Evolutionary conservation across 2,113 vertebrate genomes (phyloP), one percentile per base, ranked within the genome.

Genomic region (Dendrocopos noguchii): DNA sequence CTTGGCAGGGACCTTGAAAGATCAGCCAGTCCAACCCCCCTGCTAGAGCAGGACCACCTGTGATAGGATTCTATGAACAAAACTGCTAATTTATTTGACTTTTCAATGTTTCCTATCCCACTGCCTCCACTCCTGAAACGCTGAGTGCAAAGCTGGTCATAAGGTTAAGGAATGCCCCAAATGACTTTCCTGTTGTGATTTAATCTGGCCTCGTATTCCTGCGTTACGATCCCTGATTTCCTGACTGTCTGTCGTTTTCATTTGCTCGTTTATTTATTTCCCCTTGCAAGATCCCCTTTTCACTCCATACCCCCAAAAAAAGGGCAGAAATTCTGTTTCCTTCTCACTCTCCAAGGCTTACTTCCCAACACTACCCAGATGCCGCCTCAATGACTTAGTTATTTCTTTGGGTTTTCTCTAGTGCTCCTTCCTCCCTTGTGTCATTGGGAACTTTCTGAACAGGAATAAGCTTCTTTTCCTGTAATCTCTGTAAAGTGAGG

Each of bases 401-500:
- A 20, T 91, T 76, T 81, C 66, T 72, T 72, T 83, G 79, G 18
- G 34, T 63, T 83, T 90, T 89, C 46, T 90, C 29, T 70, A 65
- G 44, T 47, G 59, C 22, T 81, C 17, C 79, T 80, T 91, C 52
- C 6, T 89, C 72, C 76, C 39, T 67, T 59, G 63, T 82, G 60
- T 91, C 76, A 64, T 18, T 55, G 71, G 59, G 72, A 80, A 70
- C 65, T 84, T 78, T 56, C 57, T 66, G 64, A 94, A 33, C 63
- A 87, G 87, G 53, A 80, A 33, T 80, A 64, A 87, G 63, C 42
- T 3, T 84, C 10, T 21, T 95, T 95, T 55, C 42, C 47, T 76
- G 0, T 89, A 70, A 15, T 88, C 31, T 92, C 55, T 95, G 55
- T 95, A 63, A 91, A 89, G 56, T 60, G 72, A 87, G 87, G 82